Evolutionary conservation across 2,888 invertebrate species (phyloP).

Genomic region (Zhengitettix transpicula): DNA sequence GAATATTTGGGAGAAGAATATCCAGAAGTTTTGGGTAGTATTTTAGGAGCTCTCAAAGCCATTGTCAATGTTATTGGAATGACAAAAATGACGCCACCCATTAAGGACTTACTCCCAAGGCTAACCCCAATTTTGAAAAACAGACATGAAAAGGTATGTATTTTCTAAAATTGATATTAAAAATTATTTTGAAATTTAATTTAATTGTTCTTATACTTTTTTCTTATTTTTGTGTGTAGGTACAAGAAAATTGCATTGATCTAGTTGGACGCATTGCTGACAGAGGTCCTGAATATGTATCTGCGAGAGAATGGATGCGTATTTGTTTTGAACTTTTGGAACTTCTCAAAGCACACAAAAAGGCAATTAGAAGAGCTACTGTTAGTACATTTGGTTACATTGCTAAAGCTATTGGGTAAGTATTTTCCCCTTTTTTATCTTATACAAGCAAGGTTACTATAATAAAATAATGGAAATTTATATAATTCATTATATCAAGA

Average conservation of each 20-base stretch:
- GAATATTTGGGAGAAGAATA: constrained; percentile 99
- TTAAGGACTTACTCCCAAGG: constrained; percentile 91
- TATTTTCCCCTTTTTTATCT: constrained; percentile 3
- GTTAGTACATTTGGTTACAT: constrained; percentile 99
- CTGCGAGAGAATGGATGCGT: constrained; percentile 99
- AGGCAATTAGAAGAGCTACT: constrained; percentile 93
- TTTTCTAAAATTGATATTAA: not conserved
- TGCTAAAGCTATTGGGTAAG: constrained; percentile 90
- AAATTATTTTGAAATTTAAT: not conserved
- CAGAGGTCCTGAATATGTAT: constrained; percentile 95
- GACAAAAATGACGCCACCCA: constrained; percentile 99
- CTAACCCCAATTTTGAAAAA: constrained; percentile 97
- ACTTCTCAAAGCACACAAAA: constrained; percentile 95
- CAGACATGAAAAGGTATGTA: constrained; percentile 46
- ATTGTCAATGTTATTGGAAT: constrained; percentile 99
- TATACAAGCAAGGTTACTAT: not conserved
- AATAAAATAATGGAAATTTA: no score
- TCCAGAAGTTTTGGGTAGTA: constrained; percentile 95
- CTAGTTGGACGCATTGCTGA: constrained; percentile 98
- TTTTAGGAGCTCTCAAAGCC: constrained; percentile 94
- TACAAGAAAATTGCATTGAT: constrained; percentile 99
- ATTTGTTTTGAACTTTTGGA: constrained; percentile 98
- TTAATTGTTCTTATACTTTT: not conserved
- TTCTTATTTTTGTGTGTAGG: constrained; percentile 32
- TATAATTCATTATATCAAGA: no score